Percentiles rank a stretch among this genome's conserved stretches.
Conservation (phyloP, 2,888 invertebrate genomes). For the Limnephilus lunatus region DNA sequence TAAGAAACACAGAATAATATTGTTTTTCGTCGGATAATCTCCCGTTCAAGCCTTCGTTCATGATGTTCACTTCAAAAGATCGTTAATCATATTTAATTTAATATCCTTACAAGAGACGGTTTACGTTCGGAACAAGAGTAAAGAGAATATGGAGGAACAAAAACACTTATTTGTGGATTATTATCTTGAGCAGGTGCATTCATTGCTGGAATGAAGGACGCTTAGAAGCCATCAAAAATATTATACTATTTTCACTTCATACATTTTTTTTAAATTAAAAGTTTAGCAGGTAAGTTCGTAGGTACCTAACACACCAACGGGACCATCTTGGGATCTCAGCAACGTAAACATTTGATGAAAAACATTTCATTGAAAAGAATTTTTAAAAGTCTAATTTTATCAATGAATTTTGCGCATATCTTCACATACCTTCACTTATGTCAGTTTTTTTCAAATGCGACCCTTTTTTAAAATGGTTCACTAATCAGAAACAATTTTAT, state of each 20-base stretch:
- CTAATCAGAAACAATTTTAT: no score
- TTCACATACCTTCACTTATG: no score
- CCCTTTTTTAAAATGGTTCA: no score
- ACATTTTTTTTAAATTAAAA: no score
- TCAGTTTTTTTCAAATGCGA: no score
- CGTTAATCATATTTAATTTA: slow-evolving; percentile 9
- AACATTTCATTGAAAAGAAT: no score
- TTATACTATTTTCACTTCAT: not conserved
- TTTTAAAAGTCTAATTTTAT: no score
- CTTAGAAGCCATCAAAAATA: not conserved
- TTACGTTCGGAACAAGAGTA: not conserved
- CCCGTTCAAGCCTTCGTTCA: not conserved
- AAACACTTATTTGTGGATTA: slow-evolving; percentile 17
- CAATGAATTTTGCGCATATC: no score
- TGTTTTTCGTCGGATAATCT: not conserved
- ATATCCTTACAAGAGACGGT: not conserved
- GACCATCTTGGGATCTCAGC: no score
- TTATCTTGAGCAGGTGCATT: not conserved
- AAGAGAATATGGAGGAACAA: not conserved
- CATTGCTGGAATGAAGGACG: not conserved
- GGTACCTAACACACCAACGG: no score
- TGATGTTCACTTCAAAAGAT: slow-evolving; percentile 3
- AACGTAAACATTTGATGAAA: no score
- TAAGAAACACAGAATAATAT: not conserved
- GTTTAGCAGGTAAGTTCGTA: no score